Conservation (phyloP, 2,797 vertebrate species). For the Steatocranus sp. region DNA sequence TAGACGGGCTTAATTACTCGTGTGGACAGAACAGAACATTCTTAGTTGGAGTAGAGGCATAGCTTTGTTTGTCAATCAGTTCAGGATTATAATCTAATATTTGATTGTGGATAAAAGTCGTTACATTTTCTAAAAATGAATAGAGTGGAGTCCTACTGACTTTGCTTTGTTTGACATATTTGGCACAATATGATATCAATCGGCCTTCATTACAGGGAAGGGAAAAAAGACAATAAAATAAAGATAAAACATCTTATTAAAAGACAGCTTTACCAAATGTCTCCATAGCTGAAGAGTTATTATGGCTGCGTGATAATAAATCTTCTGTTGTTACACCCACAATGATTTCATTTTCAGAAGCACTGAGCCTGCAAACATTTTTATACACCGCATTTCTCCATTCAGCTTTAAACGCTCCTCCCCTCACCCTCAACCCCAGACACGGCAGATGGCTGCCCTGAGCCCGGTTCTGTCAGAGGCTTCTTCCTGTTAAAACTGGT, state of each 20-base stretch:
- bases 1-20: not conserved
- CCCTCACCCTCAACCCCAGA: not conserved
- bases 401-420: not conserved
- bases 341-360: not conserved
- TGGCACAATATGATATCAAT: not conserved
- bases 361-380: not conserved
- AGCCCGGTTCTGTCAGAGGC: not conserved
- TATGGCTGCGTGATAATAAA: not conserved
- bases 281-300: not conserved
- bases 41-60: not conserved
- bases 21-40: not conserved
- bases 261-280: not conserved
- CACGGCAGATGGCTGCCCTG: not conserved
- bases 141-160: not conserved
- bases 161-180: not conserved
- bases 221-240: not conserved
- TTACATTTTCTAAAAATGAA: not conserved
- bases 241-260: not conserved
- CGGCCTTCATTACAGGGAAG: not conserved
- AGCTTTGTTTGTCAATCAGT: not conserved
- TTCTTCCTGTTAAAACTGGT: not conserved
- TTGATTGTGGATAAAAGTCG: not conserved
- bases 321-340: not conserved
- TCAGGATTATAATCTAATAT: not conserved
- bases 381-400: not conserved